Evolutionary conservation across 2,113 vertebrate genomes (phyloP).

Genomic region (Trichechus manatus): DNA sequence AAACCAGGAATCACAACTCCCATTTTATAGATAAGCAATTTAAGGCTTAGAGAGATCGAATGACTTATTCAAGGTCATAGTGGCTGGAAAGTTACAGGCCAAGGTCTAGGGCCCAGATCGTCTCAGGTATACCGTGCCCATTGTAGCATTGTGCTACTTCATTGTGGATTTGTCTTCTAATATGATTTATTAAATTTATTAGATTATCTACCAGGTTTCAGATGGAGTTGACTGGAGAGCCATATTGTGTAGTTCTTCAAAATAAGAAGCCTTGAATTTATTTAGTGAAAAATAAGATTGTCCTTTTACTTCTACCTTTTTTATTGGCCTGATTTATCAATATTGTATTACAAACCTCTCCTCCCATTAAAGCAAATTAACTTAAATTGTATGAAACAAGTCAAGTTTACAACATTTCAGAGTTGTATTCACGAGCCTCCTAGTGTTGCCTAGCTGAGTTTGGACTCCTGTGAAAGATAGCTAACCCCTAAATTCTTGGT

Average conservation of each 20-base stretch:
- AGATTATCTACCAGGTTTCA: background rate
- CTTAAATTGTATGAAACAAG: constrained; percentile 29
- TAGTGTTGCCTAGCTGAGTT: constrained; percentile 66
- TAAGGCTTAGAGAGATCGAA: background rate
- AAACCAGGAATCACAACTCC: background rate
- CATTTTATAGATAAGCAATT: background rate
- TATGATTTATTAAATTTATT: constrained; percentile 1
- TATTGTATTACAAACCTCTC: constrained; percentile 36
- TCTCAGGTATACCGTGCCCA: background rate
- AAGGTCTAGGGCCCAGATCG: background rate
- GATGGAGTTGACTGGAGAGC: background rate
- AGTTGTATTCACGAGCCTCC: constrained; percentile 65
- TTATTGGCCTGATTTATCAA: constrained; percentile 59
- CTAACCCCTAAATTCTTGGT: background rate
- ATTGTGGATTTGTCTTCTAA: background rate
- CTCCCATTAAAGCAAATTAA: constrained; percentile 60
- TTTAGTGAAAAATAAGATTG: constrained; percentile 23
- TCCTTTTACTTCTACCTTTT: constrained; percentile 27
- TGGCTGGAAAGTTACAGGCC: background rate
- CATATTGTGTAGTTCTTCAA: background rate
- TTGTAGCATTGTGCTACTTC: background rate
- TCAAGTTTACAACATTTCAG: constrained; percentile 52
- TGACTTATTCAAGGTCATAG: background rate
- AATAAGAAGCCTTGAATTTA: constrained; percentile 48
- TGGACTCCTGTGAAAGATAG: constrained; percentile 25